Base-by-base conservation (phyloP, 2,888 invertebrate genomes). In the Stenoptilia bipunctidactyla region DNA sequence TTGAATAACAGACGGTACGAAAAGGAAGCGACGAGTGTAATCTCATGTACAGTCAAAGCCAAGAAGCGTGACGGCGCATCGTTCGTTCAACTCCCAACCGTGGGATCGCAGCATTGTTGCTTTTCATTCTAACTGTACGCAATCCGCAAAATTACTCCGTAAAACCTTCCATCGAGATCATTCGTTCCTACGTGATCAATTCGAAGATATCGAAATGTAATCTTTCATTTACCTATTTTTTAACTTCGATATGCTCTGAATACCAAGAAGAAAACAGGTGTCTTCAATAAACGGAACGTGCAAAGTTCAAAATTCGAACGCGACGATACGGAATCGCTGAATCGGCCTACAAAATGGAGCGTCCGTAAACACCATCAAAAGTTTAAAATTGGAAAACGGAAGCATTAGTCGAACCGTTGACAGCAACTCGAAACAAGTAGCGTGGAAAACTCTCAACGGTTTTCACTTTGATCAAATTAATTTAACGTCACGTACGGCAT, bases 381-480 rank as follows among this genome's bases (percentile, higher is more conserved):
- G 74, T 75, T 77, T 74, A 71, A 72, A 75, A 73, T 74, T 70
- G 67, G 73, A 69, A 64, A 61, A 66, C 75, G 79, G 77, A 80
- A 77, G 74, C 82, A 80, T 82, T 82, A 82, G 76, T 61, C 45
- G 66, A 61, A 56, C 59, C 59, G 80, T 67, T 75, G 82, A 82
- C 77, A 75, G 79, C 66, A 60, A 64, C 63, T 66, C 58, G 70
- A 61, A 67, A 68, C 72, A 70, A 72, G 66, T 67, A 64, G 64
- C 67, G 66, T 64, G 69, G 74, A 76, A 76, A 76, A 69, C 61
- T 65, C 58, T 57, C 52, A 54, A 53, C 58, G 62, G 61, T 73
- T 77, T 72, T 62, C 63, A 66, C 79, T 79, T 80, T 76, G 77
- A 80, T 79, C 74, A 63, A 71, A 77, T 74, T 71, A 72, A 72